Conservation (phyloP, 1,140 invertebrate genomes). For the Arion vulgaris region DNA sequence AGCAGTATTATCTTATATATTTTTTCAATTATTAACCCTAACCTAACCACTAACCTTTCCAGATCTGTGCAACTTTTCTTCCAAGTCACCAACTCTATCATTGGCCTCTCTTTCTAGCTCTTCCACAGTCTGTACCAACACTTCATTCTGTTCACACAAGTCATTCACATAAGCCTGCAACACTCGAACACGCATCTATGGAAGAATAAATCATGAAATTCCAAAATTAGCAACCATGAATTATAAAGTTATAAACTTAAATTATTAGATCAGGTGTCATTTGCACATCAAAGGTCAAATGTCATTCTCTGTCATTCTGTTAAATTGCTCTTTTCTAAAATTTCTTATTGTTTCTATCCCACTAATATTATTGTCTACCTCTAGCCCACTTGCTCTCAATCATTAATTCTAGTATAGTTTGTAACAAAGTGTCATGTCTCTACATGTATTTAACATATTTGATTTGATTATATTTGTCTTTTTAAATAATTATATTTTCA, state of each 20-base stretch:
- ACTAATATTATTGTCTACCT: neutral
- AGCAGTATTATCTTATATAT: too few species aligned
- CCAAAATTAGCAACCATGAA: neutral
- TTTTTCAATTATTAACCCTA: too few species aligned
- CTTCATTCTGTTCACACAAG: constrained; percentile 71
- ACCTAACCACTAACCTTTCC: constrained; percentile 57
- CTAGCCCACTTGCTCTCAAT: neutral
- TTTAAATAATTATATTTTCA: too few species aligned
- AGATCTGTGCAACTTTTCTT: constrained; percentile 66
- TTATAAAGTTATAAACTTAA: neutral
- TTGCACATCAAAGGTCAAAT: too few species aligned
- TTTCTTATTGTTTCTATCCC: neutral
- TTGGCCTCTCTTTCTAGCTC: constrained; percentile 71
- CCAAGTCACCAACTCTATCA: constrained; percentile 64
- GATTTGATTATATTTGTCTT: too few species aligned
- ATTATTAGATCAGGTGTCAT: too few species aligned
- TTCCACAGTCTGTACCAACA: constrained; percentile 70
- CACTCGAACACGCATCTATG: constrained; percentile 64
- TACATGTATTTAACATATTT: too few species aligned
- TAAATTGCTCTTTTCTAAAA: too few species aligned
- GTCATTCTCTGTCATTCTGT: too few species aligned
- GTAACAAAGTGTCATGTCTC: too few species aligned
- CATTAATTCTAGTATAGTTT: too few species aligned
- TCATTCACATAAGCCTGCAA: constrained; percentile 71
- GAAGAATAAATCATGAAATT: constrained; percentile 33